A percentile compares a stretch with the other conserved stretches of the same genome.
Evolutionary conservation across 2,797 vertebrate species (phyloP).

Genomic region (Thaleichthys pacificus): DNA sequence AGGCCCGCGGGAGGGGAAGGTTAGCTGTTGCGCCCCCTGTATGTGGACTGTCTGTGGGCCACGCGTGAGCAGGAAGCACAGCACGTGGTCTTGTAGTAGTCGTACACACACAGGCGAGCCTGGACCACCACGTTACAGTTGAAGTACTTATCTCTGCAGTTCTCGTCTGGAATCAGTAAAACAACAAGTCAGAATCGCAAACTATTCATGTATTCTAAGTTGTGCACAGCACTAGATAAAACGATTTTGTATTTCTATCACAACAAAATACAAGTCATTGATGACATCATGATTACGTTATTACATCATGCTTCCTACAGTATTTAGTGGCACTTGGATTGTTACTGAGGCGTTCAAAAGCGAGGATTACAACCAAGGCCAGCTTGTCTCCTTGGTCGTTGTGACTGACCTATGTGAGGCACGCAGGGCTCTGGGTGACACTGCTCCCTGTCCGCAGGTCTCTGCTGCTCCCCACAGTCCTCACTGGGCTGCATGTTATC

Average conservation of each 20-base stretch:
- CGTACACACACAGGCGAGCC: conserved; percentile 94
- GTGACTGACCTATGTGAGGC: conserved; percentile 83
- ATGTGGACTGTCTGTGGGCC: conserved; percentile 73
- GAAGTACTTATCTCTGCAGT: conserved; percentile 92
- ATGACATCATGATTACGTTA: too few relatives aligned
- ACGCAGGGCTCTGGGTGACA: conserved; percentile 88
- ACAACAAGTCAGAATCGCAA: not conserved
- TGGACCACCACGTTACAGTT: conserved; percentile 98
- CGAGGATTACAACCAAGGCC: too few relatives aligned
- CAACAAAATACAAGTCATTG: too few relatives aligned
- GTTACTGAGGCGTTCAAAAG: too few relatives aligned
- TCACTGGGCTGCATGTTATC: conserved; percentile 82
- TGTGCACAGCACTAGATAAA: not conserved
- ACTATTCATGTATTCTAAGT: not conserved
- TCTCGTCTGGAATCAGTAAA: conserved; percentile 79
- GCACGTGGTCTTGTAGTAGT: conserved; percentile 91
- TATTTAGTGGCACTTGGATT: too few relatives aligned
- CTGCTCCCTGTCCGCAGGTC: conserved; percentile 78
- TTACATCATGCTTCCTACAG: too few relatives aligned
- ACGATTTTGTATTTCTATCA: too few relatives aligned
- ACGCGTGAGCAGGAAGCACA: conserved; percentile 87
- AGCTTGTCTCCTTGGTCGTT: too few relatives aligned
- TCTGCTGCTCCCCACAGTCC: conserved; percentile 78
- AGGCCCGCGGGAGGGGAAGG: conserved; percentile 31
- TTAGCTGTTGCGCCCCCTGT: conserved; percentile 80